Evolutionary conservation across 2,797 vertebrate species (phyloP).

Genomic region (Hypotaenidia okinawae): DNA sequence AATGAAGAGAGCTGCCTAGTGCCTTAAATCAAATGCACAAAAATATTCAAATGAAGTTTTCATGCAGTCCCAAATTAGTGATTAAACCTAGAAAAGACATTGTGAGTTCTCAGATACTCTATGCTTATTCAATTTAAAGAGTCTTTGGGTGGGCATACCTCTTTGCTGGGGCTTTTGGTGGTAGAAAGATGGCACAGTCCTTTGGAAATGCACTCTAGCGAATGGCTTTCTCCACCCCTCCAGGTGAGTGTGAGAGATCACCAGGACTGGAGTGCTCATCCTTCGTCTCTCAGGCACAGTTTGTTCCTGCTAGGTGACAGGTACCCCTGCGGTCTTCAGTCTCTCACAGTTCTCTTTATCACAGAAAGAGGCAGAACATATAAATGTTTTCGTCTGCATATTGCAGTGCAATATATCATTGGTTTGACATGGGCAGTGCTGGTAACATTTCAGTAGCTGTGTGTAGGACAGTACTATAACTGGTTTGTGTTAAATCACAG

Average conservation of each 20-base stretch:
- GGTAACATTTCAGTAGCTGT: background rate
- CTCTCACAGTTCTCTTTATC: background rate
- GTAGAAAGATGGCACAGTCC: background rate
- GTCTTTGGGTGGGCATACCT: background rate
- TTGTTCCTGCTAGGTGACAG: background rate
- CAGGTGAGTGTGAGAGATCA: fast-evolving
- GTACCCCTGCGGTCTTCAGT: background rate
- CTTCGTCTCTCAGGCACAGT: background rate
- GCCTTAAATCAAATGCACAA: background rate
- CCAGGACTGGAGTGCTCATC: background rate
- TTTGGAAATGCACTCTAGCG: background rate
- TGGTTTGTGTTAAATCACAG: background rate
- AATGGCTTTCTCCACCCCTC: background rate
- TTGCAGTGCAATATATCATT: background rate
- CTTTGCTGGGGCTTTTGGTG: background rate
- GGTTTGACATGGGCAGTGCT: background rate
- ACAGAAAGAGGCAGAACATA: background rate
- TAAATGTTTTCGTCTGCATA: background rate
- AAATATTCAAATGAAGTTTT: background rate
- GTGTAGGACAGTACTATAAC: background rate
- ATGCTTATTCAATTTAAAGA: background rate
- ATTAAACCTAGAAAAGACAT: background rate
- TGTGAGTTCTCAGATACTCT: background rate
- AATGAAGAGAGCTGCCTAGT: background rate
- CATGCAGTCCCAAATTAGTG: background rate